A percentile compares a stretch with the other conserved stretches of the same genome.
phyloP scores from a whole-genome alignment of 2,888 invertebrate genomes.

The Synergus japonicus region DNA sequence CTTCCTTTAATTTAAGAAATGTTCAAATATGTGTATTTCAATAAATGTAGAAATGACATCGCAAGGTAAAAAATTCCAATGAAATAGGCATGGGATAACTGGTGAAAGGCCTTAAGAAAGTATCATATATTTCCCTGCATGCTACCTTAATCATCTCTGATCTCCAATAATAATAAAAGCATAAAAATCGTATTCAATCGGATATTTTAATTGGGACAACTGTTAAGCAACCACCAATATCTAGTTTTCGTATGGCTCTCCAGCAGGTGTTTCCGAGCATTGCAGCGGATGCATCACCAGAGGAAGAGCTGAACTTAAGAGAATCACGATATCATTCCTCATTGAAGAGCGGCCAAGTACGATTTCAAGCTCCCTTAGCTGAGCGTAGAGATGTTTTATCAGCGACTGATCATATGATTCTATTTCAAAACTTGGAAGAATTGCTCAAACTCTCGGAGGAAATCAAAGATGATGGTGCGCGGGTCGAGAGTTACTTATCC shows the following conservation, averaged over 20 bases:
- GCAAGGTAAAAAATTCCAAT: too few relatives aligned
- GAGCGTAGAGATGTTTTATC: slow-evolving; percentile 88
- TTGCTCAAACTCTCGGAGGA: slow-evolving; percentile 89
- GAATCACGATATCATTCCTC: slow-evolving; percentile 89
- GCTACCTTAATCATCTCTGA: too few relatives aligned
- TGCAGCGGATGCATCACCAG: slow-evolving; percentile 82
- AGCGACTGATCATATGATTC: slow-evolving; percentile 86
- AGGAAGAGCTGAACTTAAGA: slow-evolving; percentile 86
- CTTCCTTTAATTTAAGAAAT: too few relatives aligned
- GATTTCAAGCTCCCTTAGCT: slow-evolving; percentile 87
- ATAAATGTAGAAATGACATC: too few relatives aligned
- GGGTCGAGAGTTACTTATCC: slow-evolving; percentile 80
- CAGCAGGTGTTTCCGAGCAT: slow-evolving; percentile 69
- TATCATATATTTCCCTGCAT: too few relatives aligned
- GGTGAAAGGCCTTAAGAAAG: too few relatives aligned
- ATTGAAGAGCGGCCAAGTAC: slow-evolving; percentile 87
- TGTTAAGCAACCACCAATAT: slow-evolving; percentile 15
- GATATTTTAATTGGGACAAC: background rate
- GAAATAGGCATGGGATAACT: too few relatives aligned
- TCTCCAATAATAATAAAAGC: background rate
- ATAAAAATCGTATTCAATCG: background rate
- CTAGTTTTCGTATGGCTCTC: slow-evolving; percentile 36
- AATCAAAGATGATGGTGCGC: slow-evolving; percentile 87
- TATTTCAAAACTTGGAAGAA: slow-evolving; percentile 93
- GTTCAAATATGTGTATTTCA: too few relatives aligned